Percentiles rank a stretch among this genome's conserved stretches.
phyloP scores from a whole-genome alignment of 2,888 invertebrate genomes.

The Anodontia alba region DNA sequence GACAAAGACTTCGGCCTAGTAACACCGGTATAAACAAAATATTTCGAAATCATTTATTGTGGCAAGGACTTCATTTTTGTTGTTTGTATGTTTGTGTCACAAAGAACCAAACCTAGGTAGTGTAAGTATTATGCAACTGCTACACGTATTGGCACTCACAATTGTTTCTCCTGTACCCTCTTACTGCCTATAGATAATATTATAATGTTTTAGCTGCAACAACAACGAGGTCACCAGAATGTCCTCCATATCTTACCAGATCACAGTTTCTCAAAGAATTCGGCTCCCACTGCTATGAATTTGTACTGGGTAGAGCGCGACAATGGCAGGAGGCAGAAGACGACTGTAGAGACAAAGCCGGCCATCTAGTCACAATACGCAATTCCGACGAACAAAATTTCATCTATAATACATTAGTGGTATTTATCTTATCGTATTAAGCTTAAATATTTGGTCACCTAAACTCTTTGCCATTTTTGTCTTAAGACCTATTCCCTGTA shows the following conservation, averaged over 20 bases:
- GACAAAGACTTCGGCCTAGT: too few species aligned
- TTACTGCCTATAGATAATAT: too few species aligned
- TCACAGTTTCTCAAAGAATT: not conserved
- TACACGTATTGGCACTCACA: too few species aligned
- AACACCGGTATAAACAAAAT: too few species aligned
- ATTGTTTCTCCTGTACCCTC: too few species aligned
- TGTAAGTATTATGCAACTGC: too few species aligned
- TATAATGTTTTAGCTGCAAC: not conserved
- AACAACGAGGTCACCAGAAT: not conserved
- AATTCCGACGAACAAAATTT: not conserved
- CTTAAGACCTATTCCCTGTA: too few species aligned
- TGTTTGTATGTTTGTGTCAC: too few species aligned
- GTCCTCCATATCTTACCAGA: not conserved
- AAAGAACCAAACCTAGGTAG: too few species aligned
- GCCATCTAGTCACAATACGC: constrained; percentile 6
- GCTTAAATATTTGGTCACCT: too few species aligned
- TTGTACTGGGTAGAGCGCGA: not conserved
- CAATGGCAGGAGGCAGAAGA: constrained; percentile 28
- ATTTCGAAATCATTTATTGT: too few species aligned
- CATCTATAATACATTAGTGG: not conserved
- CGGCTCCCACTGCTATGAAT: constrained; percentile 19
- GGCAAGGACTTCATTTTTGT: too few species aligned
- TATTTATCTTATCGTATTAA: not conserved
- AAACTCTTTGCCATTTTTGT: not conserved
- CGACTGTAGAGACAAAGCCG: constrained; percentile 22